Percentiles rank a stretch among this genome's conserved stretches.
These are phyloP conservation scores for Brachypodius melanocephalos DNA, from an alignment of 2,113 vertebrate genomes.

Conservation along the genomic window DNA sequence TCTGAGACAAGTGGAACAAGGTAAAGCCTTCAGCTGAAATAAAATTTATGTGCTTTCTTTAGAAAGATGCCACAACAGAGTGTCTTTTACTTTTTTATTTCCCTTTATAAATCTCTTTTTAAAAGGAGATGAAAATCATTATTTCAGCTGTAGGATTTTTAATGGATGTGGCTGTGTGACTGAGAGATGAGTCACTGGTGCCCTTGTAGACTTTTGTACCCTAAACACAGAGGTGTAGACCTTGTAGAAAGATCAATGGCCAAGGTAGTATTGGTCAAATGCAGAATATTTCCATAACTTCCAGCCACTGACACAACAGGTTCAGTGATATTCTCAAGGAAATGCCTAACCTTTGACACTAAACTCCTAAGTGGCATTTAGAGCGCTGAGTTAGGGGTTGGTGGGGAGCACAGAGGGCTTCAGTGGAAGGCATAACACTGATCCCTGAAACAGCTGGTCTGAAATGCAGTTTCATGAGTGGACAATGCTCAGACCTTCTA, in stretches of 20 bases:
- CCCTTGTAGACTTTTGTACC: not conserved
- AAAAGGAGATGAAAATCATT: not conserved
- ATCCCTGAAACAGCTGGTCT: not conserved
- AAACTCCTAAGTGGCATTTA: not conserved
- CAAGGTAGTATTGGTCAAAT: not conserved
- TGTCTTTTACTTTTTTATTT: not conserved
- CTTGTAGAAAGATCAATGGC: not conserved
- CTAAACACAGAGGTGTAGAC: not conserved
- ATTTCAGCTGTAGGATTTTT: not conserved
- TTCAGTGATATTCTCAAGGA: not conserved
- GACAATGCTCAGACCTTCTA: not conserved
- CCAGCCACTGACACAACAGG: not conserved
- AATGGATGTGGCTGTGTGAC: not conserved
- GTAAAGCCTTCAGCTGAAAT: not conserved
- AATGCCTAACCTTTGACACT: not conserved
- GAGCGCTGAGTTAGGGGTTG: not conserved
- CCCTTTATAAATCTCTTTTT: not conserved
- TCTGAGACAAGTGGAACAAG: not conserved
- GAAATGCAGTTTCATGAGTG: not conserved
- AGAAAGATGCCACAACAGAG: not conserved
- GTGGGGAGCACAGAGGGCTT: not conserved
- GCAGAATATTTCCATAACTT: not conserved
- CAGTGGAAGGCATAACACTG: accelerated
- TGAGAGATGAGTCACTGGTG: not conserved
- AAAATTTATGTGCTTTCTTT: not conserved